Base-by-base conservation (phyloP, 2,888 invertebrate genomes). In the Therioaphis trifolii region DNA sequence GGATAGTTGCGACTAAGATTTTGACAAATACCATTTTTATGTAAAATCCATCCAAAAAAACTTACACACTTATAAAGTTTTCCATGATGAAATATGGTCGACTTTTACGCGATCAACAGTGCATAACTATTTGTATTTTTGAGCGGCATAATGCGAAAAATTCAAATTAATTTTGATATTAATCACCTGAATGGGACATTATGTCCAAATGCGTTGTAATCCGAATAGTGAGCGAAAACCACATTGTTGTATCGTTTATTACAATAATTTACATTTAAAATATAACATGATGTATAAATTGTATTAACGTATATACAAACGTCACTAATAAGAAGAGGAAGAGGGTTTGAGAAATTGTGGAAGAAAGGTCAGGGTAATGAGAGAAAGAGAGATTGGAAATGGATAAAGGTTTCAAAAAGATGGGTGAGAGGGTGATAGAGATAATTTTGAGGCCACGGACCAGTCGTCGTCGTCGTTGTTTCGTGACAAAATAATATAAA, bases 401-500 rank as follows among this genome's bases (percentile, higher is more conserved):
- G 35, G 35, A 5, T 7, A 7, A 7, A 35, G 35, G 35, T 35
- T 35, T 5, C 4, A 7, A 35, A 35, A 35, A 3, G 35, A 3
- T 35, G 24, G 58, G 58, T 0, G 12, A 12, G 24, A 1, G 58
- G 21, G 35, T 35, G 29, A 35, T 29, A 12, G 66, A 35, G 66
- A 66, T 66, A 66, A 66, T 66, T 66, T 66, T 35, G 15, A 35
- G 66, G 66, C 63, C 29, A 63, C 29, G 29, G 63, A 35, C 35
- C 66, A 2, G 35, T 35, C 35, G 35, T 35, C 35, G 35, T 40
- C 15, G 7, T 21, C n/a, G 61, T 27, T 9, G 27, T 76, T 27
- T 76, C 61, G 76, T 76, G 75, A 76, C 76, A 76, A 76, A 61
- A 63, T 76, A 63, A 52, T 76, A 76, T 76, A 76, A 61, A 61